Conservation (phyloP, 2,888 invertebrate species). For the Lithophane ornitopus region DNA sequence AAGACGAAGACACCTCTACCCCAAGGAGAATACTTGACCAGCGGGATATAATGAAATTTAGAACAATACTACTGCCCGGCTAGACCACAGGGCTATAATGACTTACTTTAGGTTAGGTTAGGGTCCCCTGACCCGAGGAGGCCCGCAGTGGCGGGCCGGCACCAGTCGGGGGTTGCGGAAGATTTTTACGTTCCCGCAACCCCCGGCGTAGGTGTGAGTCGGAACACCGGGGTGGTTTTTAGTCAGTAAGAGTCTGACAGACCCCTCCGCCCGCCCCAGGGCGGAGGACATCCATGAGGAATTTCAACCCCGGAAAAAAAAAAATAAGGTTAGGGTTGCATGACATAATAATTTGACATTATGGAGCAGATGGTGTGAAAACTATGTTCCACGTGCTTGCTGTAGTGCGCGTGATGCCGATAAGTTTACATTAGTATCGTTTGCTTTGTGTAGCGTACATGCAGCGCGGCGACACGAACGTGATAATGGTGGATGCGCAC, state of each 20-base stretch:
- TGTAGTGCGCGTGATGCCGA: background rate
- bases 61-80: background rate
- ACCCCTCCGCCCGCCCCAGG: too few relatives aligned
- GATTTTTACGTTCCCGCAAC: too few relatives aligned
- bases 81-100: background rate
- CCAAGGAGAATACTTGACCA: background rate
- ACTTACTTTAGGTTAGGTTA: background rate
- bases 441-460: constrained; percentile 85
- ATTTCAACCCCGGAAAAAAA: too few relatives aligned
- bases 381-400: background rate
- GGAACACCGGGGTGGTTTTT: too few relatives aligned
- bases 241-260: too few relatives aligned
- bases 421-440: background rate
- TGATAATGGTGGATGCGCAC: constrained; percentile 91
- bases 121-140: too few relatives aligned
- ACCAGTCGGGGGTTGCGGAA: too few relatives aligned
- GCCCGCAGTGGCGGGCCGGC: too few relatives aligned
- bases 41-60: background rate
- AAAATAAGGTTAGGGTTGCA: background rate
- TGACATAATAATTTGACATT: background rate
- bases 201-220: too few relatives aligned
- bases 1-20: background rate
- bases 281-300: too few relatives aligned
- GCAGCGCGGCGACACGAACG: constrained; percentile 90
- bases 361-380: background rate